Evolutionary conservation across 2,888 invertebrate species (phyloP).

Genomic region (Metallyticus violacea): DNA sequence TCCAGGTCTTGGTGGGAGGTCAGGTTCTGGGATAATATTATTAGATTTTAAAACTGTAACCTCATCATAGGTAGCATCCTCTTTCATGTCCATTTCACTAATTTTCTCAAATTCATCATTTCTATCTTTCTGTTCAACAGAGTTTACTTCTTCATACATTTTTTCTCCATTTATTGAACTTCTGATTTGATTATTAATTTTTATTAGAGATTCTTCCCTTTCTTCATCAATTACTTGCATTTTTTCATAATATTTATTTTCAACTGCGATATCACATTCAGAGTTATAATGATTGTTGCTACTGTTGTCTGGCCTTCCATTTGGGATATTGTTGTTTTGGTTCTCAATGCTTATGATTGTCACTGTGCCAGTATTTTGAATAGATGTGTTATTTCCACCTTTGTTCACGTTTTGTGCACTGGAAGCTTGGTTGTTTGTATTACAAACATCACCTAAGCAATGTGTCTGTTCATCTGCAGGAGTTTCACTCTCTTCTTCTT

Average conservation of each 20-base stretch:
- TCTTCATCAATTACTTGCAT: not conserved
- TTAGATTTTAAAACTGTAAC: not conserved
- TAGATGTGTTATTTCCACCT: not conserved
- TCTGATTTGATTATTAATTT: not conserved
- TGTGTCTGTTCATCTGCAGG: not conserved
- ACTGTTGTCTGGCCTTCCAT: not conserved
- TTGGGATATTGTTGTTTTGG: not conserved
- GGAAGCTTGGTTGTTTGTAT: not conserved
- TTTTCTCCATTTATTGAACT: not conserved
- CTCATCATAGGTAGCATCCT: slow-evolving; percentile 20
- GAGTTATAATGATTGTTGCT: not conserved
- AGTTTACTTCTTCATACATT: not conserved
- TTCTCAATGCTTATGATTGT: not conserved
- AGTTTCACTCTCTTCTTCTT: not conserved
- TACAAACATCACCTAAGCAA: not conserved
- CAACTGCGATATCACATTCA: not conserved
- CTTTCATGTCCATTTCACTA: not conserved
- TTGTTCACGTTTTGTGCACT: not conserved
- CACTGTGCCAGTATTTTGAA: not conserved
- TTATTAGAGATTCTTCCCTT: not conserved
- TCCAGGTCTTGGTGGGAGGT: slow-evolving; percentile 27
- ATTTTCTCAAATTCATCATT: not conserved
- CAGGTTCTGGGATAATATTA: slow-evolving; percentile 19
- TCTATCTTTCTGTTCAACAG: not conserved
- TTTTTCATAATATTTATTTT: slow-evolving; percentile 18